Percentiles rank a stretch among this genome's conserved stretches.
Conservation (phyloP, 2,888 invertebrate genomes). For the Congeria kusceri region DNA sequence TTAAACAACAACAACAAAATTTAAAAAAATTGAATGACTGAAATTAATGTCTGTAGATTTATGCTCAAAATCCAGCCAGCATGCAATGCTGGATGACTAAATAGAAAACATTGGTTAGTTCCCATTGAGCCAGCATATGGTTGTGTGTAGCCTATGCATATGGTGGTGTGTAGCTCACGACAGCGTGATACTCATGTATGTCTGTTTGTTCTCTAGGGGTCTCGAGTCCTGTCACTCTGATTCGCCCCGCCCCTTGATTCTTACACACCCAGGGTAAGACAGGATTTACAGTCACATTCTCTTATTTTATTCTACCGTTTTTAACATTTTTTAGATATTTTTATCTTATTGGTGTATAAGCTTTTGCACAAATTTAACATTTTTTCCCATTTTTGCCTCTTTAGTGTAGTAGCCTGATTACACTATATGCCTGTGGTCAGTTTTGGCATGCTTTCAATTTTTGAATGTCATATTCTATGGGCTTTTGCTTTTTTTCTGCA, state of each 20-base stretch:
- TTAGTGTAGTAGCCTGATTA: constrained; percentile 21
- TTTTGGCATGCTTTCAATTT: constrained; percentile 20
- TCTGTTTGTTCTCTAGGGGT: constrained; percentile 59
- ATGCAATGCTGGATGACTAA: no score
- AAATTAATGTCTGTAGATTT: no score
- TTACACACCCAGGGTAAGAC: constrained; percentile 54
- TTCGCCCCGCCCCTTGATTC: constrained; percentile 60
- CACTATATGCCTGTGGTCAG: constrained; percentile 2
- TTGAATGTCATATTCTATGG: neutral
- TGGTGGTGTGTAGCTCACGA: no score
- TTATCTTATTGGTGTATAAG: constrained; percentile 10
- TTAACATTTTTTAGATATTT: constrained; percentile 38
- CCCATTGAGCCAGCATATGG: no score
- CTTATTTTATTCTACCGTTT: constrained; percentile 46
- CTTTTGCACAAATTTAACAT: constrained; percentile 1
- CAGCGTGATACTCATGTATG: neutral
- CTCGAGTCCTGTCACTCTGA: constrained; percentile 60
- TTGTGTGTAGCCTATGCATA: no score
- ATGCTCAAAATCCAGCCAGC: no score
- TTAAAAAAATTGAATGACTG: no score
- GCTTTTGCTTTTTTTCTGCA: neutral
- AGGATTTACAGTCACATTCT: constrained; percentile 25
- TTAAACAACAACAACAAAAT: no score
- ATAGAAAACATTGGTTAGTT: no score
- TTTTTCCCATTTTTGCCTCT: constrained; percentile 7